Evolutionary conservation across 2,113 vertebrate species (phyloP).

Genomic region (Colinus virginianus): DNA sequence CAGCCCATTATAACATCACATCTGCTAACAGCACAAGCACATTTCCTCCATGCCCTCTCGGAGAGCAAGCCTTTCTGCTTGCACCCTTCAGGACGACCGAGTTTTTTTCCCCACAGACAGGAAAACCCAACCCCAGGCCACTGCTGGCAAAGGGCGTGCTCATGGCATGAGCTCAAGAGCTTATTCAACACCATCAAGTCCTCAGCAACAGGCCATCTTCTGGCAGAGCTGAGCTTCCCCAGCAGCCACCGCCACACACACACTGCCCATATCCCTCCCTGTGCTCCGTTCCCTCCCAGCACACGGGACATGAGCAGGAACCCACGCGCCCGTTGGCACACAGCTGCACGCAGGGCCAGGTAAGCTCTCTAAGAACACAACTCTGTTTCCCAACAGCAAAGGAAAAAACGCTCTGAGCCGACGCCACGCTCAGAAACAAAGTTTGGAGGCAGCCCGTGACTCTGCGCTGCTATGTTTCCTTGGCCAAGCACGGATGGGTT

Average conservation of each 20-base stretch:
- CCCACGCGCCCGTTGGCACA: fast-evolving
- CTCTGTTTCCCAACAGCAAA: neutral
- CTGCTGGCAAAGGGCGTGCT: neutral
- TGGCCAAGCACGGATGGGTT: too few species aligned
- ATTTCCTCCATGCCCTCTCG: neutral
- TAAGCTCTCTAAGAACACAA: neutral
- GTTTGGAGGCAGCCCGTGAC: neutral
- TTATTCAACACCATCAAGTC: neutral
- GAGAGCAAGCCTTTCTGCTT: neutral
- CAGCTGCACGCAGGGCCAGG: neutral
- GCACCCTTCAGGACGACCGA: fast-evolving
- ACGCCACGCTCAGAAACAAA: neutral
- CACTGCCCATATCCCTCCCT: neutral
- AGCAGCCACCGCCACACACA: fast-evolving
- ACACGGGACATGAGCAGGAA: fast-evolving
- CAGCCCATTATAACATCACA: fast-evolving
- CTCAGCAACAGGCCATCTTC: neutral
- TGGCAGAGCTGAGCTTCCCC: neutral
- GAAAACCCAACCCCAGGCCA: neutral
- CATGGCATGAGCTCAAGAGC: neutral
- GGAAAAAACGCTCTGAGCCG: neutral
- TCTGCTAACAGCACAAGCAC: neutral
- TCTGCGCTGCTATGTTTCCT: fast-evolving
- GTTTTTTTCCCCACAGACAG: neutral
- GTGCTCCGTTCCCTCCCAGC: too few species aligned